phyloP scores from a whole-genome alignment of 2,888 invertebrate species.

The Drosophila picticornis region DNA sequence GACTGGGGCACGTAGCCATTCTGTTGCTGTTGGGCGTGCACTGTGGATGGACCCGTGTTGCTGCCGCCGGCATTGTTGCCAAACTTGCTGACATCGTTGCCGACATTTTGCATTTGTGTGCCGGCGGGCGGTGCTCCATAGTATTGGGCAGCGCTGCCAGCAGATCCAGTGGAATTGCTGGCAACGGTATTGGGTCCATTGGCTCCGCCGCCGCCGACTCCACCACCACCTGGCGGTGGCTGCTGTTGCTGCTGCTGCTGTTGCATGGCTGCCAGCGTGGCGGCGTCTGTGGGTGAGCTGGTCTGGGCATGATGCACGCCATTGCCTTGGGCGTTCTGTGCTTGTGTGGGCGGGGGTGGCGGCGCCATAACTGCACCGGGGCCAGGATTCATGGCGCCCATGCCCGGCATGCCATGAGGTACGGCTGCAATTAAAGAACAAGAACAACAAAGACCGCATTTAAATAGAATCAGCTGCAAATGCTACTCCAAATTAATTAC shows the following conservation, averaged over 20 bases:
- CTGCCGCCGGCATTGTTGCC: slow-evolving; percentile 65
- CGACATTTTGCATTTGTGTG: slow-evolving; percentile 82
- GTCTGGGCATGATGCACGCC: slow-evolving; percentile 82
- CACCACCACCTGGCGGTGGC: slow-evolving; percentile 50
- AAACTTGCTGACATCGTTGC: slow-evolving; percentile 81
- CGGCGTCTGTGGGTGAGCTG: slow-evolving; percentile 80
- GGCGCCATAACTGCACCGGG: slow-evolving; percentile 84
- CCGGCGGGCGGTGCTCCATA: slow-evolving; percentile 74
- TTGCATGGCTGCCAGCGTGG: slow-evolving; percentile 73
- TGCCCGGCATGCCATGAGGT: slow-evolving; percentile 84
- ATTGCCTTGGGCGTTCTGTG: slow-evolving; percentile 82
- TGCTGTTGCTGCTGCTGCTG: slow-evolving; percentile 74
- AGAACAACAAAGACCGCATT: background rate
- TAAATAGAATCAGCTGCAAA: background rate
- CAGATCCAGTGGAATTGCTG: slow-evolving; percentile 62
- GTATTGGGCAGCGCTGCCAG: slow-evolving; percentile 64
- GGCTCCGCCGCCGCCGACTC: slow-evolving; percentile 53
- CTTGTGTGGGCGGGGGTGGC: slow-evolving; percentile 82
- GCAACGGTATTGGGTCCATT: slow-evolving; percentile 63
- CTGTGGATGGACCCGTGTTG: slow-evolving; percentile 20
- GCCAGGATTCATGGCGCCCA: slow-evolving; percentile 83
- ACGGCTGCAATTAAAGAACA: slow-evolving; percentile 76
- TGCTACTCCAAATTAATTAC: background rate
- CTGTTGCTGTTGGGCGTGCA: slow-evolving; percentile 63
- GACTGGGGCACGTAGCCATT: slow-evolving; percentile 84